phyloP scores from a whole-genome alignment of 2,113 vertebrate genomes.

The Nanorana parkeri region DNA sequence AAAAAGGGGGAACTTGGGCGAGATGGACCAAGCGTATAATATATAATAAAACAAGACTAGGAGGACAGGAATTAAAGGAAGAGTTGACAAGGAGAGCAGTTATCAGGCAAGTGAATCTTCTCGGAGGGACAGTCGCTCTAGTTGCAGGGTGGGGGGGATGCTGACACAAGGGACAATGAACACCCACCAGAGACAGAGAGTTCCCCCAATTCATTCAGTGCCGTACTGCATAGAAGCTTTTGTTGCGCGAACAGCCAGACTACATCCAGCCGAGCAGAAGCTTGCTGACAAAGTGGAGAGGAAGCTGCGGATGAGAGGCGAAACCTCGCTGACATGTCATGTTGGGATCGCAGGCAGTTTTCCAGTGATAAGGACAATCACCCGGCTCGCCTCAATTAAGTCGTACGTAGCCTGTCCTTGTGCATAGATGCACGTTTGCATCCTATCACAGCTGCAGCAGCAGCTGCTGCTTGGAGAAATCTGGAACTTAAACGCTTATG shows the following conservation, averaged over 20 bases:
- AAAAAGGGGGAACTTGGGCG: constrained; percentile 43
- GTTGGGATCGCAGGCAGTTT: constrained; percentile 12
- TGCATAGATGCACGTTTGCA: constrained; percentile 48
- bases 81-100: constrained; percentile 58
- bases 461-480: constrained; percentile 36
- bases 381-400: neutral
- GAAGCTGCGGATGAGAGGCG: neutral
- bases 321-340: constrained; percentile 37
- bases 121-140: constrained; percentile 36
- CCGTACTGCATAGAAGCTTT: constrained; percentile 59
- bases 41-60: constrained; percentile 51
- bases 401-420: neutral
- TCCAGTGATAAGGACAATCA: neutral
- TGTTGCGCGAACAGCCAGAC: constrained; percentile 53
- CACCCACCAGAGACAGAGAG: constrained; percentile 48
- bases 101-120: constrained; percentile 60
- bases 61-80: constrained; percentile 58
- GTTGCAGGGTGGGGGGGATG: constrained; percentile 56
- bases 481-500: constrained; percentile 53
- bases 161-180: constrained; percentile 49
- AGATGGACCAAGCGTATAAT: constrained; percentile 40
- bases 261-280: constrained; percentile 38
- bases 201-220: constrained; percentile 58
- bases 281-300: constrained; percentile 18
- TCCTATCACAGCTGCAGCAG: constrained; percentile 60